Evolutionary conservation across 2,113 vertebrate species (phyloP), one percentile per base, ranked within the genome.

Genomic region (Silurus glanis): DNA sequence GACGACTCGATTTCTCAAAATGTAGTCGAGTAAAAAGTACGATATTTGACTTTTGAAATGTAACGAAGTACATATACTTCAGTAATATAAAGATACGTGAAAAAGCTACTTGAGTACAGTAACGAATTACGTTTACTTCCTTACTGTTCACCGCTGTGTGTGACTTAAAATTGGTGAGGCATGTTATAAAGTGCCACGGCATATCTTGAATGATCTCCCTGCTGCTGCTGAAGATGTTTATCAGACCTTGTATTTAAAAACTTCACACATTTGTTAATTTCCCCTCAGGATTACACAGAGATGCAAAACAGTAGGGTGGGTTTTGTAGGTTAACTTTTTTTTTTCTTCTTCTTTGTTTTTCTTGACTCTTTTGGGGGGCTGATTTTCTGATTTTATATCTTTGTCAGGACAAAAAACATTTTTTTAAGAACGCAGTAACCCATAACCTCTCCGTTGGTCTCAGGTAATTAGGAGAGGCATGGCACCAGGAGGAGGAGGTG

Each of bases 401-500:
- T 13, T 55, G 74, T 55, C 23, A 55, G 6, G 7, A 23, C 10
- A 12, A 12, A 71, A 17, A 8, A 1, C 6, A 3, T 71, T 47
- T 71, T 37, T 71, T 67, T 5, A 28, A 19, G 59, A 28, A 8
- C 10, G 1, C 2, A 8, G 1, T 58, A 17, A 10, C 64, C 19
- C 6, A 21, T 71, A 47, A 14, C 47, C 1, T 53, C 1, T 0
- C 0, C 78, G 2, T 76, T 8, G 62, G 47, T 25, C 19, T 89
- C 90, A 99, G 98, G 94, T 99, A 87, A 90, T 95, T 28, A 96
- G 96, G 72, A 95, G 98, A 88, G 98, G 98, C 53, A 96, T 99
- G 97, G 96, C 97, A 2, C 98, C 98, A 0, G 97, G 96, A 82
- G 98, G 97, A 1, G 98, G 98, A 47, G 98, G 98, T 0, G 97